phyloP scores from a whole-genome alignment of 2,888 invertebrate genomes.

The Pristionchus fissidentatus region DNA sequence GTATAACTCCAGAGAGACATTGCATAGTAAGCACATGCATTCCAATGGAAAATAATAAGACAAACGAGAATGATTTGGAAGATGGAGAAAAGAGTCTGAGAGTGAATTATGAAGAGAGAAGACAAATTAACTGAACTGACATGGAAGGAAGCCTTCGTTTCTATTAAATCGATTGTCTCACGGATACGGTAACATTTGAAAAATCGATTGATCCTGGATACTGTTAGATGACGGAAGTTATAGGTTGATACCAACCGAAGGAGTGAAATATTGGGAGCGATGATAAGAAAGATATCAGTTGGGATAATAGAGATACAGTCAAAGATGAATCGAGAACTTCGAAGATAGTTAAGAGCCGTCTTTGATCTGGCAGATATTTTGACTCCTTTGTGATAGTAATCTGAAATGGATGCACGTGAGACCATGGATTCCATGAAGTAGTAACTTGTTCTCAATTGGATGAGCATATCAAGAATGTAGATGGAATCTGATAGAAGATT shows the following conservation, averaged over 20 bases:
- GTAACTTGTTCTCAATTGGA: slow-evolving; percentile 38
- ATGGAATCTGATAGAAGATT: slow-evolving; percentile 25
- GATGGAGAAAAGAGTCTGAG: slow-evolving; percentile 26
- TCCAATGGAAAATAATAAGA: slow-evolving; percentile 68
- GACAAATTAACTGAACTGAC: background rate
- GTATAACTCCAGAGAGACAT: slow-evolving; percentile 58
- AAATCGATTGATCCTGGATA: slow-evolving; percentile 57
- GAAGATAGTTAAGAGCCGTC: background rate
- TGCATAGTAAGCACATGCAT: slow-evolving; percentile 65
- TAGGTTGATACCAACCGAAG: background rate
- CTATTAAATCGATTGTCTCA: slow-evolving; percentile 48
- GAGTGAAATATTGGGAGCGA: background rate
- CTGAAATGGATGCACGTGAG: background rate
- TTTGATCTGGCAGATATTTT: background rate
- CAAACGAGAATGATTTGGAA: slow-evolving; percentile 53
- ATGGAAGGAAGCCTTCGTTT: background rate
- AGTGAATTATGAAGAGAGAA: background rate
- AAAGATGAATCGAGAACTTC: slow-evolving; percentile 6
- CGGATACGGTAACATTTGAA: slow-evolving; percentile 57
- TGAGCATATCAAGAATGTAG: slow-evolving; percentile 36
- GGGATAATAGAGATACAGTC: slow-evolving; percentile 25
- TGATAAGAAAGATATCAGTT: slow-evolving; percentile 12
- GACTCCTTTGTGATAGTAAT: slow-evolving; percentile 38
- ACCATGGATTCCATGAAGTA: background rate
- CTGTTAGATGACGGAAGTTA: background rate